These are phyloP conservation scores for Tenebrosternarchus preto DNA, from an alignment of 2,113 vertebrate genomes.

Conservation along the genomic window DNA sequence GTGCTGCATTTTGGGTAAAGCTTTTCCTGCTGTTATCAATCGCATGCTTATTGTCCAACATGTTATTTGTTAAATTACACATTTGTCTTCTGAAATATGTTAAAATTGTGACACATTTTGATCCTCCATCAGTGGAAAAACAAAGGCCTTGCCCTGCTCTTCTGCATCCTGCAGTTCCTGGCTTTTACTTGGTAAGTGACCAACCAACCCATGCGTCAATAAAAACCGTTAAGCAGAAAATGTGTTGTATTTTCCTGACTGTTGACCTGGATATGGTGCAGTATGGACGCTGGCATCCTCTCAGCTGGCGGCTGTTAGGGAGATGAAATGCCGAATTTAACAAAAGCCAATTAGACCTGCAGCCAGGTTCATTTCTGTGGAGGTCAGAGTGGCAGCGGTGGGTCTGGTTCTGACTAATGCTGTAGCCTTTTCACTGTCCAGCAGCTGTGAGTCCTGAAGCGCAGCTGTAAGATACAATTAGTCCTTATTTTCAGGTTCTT, in stretches of 20 bases:
- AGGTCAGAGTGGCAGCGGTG: background rate
- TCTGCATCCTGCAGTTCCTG: constrained; percentile 88
- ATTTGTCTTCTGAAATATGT: background rate
- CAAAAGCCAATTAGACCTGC: constrained; percentile 50
- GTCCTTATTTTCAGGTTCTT: background rate
- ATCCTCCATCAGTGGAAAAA: constrained; percentile 77
- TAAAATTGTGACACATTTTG: background rate
- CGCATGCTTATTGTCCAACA: background rate
- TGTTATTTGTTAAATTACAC: background rate
- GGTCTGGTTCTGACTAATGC: background rate
- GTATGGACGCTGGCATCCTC: constrained; percentile 14
- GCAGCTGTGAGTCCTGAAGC: constrained; percentile 9
- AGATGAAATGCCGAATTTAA: constrained; percentile 32
- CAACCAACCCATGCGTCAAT: constrained; percentile 9
- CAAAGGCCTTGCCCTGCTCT: constrained; percentile 79
- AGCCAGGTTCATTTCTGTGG: constrained; percentile 29
- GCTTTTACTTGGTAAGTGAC: constrained; percentile 85
- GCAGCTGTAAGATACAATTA: background rate
- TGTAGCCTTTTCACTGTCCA: constrained; percentile 37
- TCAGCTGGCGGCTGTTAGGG: constrained; percentile 18
- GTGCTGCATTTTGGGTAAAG: constrained; percentile 89
- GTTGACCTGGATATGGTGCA: constrained; percentile 26
- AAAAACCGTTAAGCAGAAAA: constrained; percentile 26
- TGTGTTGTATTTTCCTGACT: constrained; percentile 35
- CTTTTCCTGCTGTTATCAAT: background rate